Conservation (phyloP, 2,888 invertebrate genomes). For the Invenusta paracnida region DNA sequence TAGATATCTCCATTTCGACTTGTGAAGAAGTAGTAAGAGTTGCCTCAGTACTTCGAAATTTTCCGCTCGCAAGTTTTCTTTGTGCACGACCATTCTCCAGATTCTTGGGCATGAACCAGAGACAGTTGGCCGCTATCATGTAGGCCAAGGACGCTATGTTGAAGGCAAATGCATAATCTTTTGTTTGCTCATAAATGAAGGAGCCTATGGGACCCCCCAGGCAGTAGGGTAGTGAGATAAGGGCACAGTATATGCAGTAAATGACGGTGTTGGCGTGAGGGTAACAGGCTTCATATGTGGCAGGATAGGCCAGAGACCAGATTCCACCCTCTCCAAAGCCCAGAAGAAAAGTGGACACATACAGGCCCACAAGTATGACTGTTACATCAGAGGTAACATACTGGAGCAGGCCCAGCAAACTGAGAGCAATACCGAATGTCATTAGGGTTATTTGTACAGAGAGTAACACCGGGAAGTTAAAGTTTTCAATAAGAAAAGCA, state of each 20-base stretch:
- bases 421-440: neutral
- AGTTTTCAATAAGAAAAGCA: neutral
- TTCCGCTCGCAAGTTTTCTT: neutral
- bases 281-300: neutral
- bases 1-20: neutral
- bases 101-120: neutral
- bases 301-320: neutral
- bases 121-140: neutral
- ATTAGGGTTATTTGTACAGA: neutral
- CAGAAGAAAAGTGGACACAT: neutral
- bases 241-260: neutral
- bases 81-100: neutral
- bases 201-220: neutral
- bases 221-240: neutral
- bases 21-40: neutral
- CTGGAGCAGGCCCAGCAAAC: neutral
- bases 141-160: neutral
- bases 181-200: neutral
- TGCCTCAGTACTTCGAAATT: neutral
- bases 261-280: neutral
- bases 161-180: neutral
- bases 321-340: neutral
- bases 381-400: neutral
- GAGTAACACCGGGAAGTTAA: neutral
- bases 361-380: neutral